phyloP scores from a whole-genome alignment of 2,888 invertebrate genomes.

The Cataglyphis altisquamis region DNA sequence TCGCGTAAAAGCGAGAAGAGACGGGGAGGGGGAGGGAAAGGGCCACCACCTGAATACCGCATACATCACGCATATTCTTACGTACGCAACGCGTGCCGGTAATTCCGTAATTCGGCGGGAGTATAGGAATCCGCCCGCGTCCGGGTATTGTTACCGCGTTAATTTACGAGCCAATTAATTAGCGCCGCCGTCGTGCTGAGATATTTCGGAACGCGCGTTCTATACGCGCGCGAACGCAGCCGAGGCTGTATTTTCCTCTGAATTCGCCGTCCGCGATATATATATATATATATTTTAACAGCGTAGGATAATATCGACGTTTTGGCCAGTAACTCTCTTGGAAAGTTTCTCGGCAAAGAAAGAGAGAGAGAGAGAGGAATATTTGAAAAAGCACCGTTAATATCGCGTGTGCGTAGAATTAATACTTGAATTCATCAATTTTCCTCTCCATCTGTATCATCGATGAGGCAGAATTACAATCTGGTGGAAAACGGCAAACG shows the following conservation, averaged over 20 bases:
- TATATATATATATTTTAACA: constrained; percentile 29
- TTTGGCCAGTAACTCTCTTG: neutral
- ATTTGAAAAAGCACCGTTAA: constrained; percentile 8
- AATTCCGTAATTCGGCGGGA: constrained; percentile 74
- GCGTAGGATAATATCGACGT: constrained; percentile 36
- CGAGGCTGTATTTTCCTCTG: constrained; percentile 23
- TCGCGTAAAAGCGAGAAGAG: constrained; percentile 33
- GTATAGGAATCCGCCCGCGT: constrained; percentile 49
- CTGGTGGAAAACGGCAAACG: neutral
- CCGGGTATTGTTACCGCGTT: constrained; percentile 82
- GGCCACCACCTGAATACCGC: constrained; percentile 79
- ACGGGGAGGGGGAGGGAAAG: constrained; percentile 25
- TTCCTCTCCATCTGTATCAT: neutral
- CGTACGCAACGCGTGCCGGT: constrained; percentile 74
- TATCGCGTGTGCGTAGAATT: neutral
- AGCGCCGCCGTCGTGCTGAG: constrained; percentile 73
- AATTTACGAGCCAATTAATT: constrained; percentile 86
- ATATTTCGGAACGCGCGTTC: constrained; percentile 69
- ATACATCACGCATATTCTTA: constrained; percentile 84
- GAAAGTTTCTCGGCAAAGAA: neutral
- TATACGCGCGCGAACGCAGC: neutral
- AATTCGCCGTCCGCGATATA: constrained; percentile 29
- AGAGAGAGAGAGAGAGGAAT: neutral
- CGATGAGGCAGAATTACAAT: neutral
- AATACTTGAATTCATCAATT: neutral